Base-by-base conservation (phyloP, 2,888 invertebrate species). In the Nomada lathburiana region DNA sequence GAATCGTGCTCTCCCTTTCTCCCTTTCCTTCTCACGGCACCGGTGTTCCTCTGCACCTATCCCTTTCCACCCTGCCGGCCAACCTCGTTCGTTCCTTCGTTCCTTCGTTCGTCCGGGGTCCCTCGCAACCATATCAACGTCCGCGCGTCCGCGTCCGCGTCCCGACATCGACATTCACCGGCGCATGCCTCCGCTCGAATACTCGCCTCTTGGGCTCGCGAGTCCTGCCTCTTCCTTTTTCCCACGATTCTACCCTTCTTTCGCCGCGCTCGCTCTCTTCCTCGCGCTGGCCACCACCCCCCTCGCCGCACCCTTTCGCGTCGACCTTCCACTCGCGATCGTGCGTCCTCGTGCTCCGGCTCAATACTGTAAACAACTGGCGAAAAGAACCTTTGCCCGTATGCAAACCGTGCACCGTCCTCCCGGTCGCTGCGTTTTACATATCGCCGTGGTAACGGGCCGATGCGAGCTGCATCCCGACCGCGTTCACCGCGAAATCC, bases 81-180 rank as follows among this genome's bases (percentile, higher is more conserved):
- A 52, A 5, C 11, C 7, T 36, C 36, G 36, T 7, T 7, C 36
- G 36, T 36, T 50, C 29, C 68, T 20, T 69, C 63, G 44, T n/a
- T 23, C 23, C 23, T 26, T 26, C 50, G 65, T 72, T 62, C 81
- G 68, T 82, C 71, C 79, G 52, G 52, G 69, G 70, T 83, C 75
- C 71, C 81, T 68, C 69, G 57, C 82, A 74, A 77, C 83, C 82
- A 76, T 84, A 86, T 88, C 84, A 82, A 78, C 82, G 85, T 86
- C 86, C 80, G 79, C 73, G 81, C 84, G 82, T 83, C 85, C 73
- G 81, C 84, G 82, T 83, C 84, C 86, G 71, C 82, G 86, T 85
- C 86, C 83, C 85, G 80, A 86, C 86, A 88, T 88, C 88, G 84
- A 89, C 85, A 82, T 88, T 86, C 84, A 88, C 83, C 80, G 85